A percentile compares a stretch with the other conserved stretches of the same genome.
Conservation (phyloP, 2,888 invertebrate species). For the Melinaea marsaeus region DNA sequence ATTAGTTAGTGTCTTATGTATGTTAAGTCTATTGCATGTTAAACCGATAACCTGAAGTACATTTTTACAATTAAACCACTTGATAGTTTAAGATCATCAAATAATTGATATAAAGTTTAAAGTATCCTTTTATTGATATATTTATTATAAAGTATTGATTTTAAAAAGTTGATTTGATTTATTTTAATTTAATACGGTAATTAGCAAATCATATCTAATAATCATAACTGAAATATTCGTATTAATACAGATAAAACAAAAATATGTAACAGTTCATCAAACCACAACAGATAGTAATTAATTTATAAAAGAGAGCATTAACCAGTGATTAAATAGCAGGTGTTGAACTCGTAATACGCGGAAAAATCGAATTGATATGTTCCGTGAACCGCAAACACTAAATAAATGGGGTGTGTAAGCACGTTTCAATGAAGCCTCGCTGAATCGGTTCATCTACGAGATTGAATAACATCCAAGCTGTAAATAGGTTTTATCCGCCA, state of each 20-base stretch:
- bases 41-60: too few relatives aligned
- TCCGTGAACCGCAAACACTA: conserved; percentile 6
- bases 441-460: conserved; percentile 16
- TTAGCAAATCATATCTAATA: too few relatives aligned
- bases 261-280: not conserved
- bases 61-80: too few relatives aligned
- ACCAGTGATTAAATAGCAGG: conserved; percentile 3
- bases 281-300: not conserved
- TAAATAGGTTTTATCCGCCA: conserved; percentile 30
- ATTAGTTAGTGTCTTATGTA: too few relatives aligned
- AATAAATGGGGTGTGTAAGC: conserved; percentile 14
- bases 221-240: not conserved
- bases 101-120: too few relatives aligned
- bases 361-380: conserved; percentile 8
- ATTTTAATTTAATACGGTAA: too few relatives aligned
- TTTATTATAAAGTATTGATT: too few relatives aligned
- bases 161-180: too few relatives aligned
- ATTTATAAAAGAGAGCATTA: conserved; percentile 4
- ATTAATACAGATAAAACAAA: not conserved
- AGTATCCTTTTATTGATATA: too few relatives aligned
- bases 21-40: too few relatives aligned
- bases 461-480: conserved; percentile 24
- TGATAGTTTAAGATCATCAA: too few relatives aligned
- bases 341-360: conserved; percentile 2
- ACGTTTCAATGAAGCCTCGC: conserved; percentile 14